Conservation (phyloP, 2,888 invertebrate species). For the Psylliodes chrysocephalus region DNA sequence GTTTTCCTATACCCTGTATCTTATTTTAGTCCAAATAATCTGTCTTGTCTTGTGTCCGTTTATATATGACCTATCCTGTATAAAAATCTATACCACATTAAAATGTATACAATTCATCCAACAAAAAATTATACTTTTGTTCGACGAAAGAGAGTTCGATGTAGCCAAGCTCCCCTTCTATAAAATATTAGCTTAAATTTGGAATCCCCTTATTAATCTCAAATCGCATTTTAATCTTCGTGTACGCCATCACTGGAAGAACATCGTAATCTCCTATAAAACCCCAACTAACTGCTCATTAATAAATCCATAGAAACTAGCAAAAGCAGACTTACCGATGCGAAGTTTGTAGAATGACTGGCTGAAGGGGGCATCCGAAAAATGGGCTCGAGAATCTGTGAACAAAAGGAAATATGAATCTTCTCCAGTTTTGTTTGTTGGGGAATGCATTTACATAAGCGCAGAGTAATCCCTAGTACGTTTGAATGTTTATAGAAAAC, state of each 20-base stretch:
- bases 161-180: no score
- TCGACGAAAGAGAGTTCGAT: no score
- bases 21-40: no score
- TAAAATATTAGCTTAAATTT: no score
- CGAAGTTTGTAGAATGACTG: conserved; percentile 12
- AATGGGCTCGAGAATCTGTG: conserved; percentile 29
- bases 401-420: conserved; percentile 42
- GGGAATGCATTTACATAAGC: conserved; percentile 42
- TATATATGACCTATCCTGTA: no score
- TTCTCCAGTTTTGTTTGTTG: conserved; percentile 30
- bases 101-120: no score
- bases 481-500: conserved; percentile 40
- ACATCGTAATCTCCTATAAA: background rate
- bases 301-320: conserved; percentile 4
- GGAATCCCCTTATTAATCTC: no score
- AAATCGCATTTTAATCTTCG: no score
- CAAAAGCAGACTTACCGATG: conserved; percentile 23
- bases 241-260: background rate
- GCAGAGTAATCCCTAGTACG: conserved; percentile 39
- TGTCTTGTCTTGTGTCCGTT: no score
- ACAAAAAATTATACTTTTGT: no score
- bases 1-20: no score
- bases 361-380: conserved; percentile 27
- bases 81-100: no score
- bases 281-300: background rate